Percentiles rank a stretch among this genome's conserved stretches.
Conservation (phyloP, 2,113 vertebrate species). For the Macrotus californicus region DNA sequence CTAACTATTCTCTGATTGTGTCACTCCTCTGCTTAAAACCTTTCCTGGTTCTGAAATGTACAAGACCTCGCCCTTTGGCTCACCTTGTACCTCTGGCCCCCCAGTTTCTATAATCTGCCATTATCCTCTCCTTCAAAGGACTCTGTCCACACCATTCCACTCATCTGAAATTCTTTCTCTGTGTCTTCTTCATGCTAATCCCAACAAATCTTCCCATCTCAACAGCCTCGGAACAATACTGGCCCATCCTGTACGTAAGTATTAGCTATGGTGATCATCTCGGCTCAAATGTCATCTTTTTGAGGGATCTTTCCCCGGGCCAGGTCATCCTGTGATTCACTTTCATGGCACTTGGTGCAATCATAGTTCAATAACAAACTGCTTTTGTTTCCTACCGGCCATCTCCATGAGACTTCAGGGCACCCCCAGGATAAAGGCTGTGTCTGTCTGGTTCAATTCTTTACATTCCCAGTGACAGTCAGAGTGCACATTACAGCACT, state of each 20-base stretch:
- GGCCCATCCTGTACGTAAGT: neutral
- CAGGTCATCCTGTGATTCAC: neutral
- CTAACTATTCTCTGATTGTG: neutral
- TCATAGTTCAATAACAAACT: neutral
- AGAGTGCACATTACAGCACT: neutral
- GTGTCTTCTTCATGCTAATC: neutral
- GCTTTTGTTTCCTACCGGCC: neutral
- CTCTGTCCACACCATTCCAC: neutral
- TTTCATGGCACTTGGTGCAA: neutral
- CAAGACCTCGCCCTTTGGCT: neutral
- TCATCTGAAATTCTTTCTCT: neutral
- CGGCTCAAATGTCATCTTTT: neutral
- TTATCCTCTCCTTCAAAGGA: neutral
- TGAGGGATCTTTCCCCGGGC: neutral
- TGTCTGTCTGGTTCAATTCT: neutral
- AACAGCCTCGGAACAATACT: neutral
- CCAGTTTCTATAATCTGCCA: neutral
- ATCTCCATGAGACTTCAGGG: neutral
- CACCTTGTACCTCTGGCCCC: neutral
- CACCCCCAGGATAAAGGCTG: neutral
- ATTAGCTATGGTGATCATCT: neutral
- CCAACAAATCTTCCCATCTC: neutral
- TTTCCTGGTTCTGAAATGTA: neutral
- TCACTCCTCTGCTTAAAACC: neutral
- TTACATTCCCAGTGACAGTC: neutral